Base-by-base conservation (phyloP, 1,140 invertebrate species). In the Holcopasites calliopsidis region DNA sequence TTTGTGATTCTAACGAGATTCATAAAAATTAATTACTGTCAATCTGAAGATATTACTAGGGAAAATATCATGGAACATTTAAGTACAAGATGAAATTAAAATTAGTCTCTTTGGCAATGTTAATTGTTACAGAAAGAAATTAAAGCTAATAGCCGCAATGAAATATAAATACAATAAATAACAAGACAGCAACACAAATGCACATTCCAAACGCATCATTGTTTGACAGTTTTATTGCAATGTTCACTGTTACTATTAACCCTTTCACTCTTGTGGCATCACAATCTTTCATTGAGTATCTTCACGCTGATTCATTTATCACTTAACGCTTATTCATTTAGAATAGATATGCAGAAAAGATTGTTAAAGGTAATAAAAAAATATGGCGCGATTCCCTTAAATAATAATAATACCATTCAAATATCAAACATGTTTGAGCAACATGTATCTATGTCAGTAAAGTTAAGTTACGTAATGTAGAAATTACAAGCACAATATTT, bases 191-290 rank as follows among this genome's bases (percentile, higher is more conserved):
- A 6, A 44, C 52, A 35, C n/a, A 10, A 26, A 54, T 73, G 42
- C n/a, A 57, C 26, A 44, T 10, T 49, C n/a, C 18, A 31, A 75
- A 49, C 31, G 35, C 21, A 58, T 58, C 18, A 35, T 55, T n/a
- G n/a, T n/a, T n/a, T n/a, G n/a, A n/a, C n/a, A n/a, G n/a, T n/a
- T n/a, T n/a, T n/a, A n/a, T n/a, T n/a, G n/a, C n/a, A n/a, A n/a
- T n/a, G n/a, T n/a, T n/a, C n/a, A n/a, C n/a, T n/a, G n/a, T n/a
- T n/a, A n/a, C n/a, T n/a, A n/a, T n/a, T n/a, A 55, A 50, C 33
- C 23, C 38, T 55, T 72, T 54, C 68, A 55, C 23, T 31, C 68
- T 18, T 35, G 44, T 38, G 40, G 33, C 44, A 71, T 58, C 38
- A 13, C 52, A 42, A 60, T n/a, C 13, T 35, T 42, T 44, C 35